Evolutionary conservation across 2,888 invertebrate genomes (phyloP), one percentile per base, ranked within the genome.

Genomic region (Pomacea canaliculata): DNA sequence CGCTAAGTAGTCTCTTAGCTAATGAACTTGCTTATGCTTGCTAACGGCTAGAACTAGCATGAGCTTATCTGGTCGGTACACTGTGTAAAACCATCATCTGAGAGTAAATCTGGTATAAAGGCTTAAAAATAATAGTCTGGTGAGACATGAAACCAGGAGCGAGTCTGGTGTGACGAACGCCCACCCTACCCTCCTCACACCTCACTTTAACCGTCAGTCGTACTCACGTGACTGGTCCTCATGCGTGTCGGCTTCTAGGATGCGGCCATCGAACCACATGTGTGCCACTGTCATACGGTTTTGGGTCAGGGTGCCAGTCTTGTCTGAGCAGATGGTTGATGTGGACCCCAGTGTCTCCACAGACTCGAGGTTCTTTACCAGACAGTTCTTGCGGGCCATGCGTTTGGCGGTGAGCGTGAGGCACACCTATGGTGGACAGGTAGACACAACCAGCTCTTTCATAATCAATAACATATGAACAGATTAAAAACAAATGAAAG

Each of bases 231-330:
- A 96, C 92, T 99, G 98, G 92, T 98, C 97, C 92, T 99, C 99
- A 87, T 98, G 98, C 83, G 99, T 99, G 91, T 99, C 99, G 80
- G 98, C 98, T 91, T 99, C 99, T 90, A 98, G 96, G 92, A 99
- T 99, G 92, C 96, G 96, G 91, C 98, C 96, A 91, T 99, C 98
- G 91, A 97, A 98, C 94, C 98, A 98, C 97, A 98, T 98, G 92
- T 99, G 99, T 84, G 98, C 98, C 77, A 99, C 98, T 51, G 99
- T 99, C 99, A 99, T 99, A 89, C 98, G 93, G 93, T 99, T 99
- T 92, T 99, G 99, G 48, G 99, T 99, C 80, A 98, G 93, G 16
- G 98, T 99, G 83, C 99, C 99, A 83, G 99, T 99, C 93, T 99
- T 99, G 92, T 99, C 99, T n/a, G 99, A 99, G 93, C 99, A 99